Conservation (phyloP, 2,797 vertebrate genomes). For the Rhinophrynus dorsalis region DNA sequence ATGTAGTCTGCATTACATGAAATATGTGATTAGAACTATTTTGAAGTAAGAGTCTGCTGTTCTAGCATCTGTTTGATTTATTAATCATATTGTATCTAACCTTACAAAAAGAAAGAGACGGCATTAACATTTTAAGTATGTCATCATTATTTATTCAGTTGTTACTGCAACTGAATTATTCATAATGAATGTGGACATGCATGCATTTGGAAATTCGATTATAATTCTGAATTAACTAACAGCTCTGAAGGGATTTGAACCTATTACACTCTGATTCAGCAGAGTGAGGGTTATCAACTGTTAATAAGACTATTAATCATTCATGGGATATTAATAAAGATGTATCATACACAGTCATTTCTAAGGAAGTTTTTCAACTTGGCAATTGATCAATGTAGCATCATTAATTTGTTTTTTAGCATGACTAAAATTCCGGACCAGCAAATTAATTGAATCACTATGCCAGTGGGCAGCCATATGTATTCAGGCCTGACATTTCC, state of each 20-base stretch:
- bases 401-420: constrained; percentile 16
- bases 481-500: constrained; percentile 9
- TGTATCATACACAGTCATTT: constrained; percentile 11
- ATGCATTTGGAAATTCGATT: constrained; percentile 41
- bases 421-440: constrained; percentile 15
- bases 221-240: constrained; percentile 33
- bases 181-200: constrained; percentile 38
- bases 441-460: constrained; percentile 3
- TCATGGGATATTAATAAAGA: constrained; percentile 26
- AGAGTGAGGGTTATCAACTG: constrained; percentile 29
- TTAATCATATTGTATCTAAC: constrained; percentile 7
- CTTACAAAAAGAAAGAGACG: background rate
- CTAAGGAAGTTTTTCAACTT: background rate
- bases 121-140: constrained; percentile 32
- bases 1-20: background rate
- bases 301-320: constrained; percentile 41
- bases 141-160: constrained; percentile 33
- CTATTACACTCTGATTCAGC: constrained; percentile 30
- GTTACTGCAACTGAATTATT: constrained; percentile 38
- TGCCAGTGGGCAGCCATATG: constrained; percentile 1
- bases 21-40: background rate
- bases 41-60: background rate
- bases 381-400: constrained; percentile 22
- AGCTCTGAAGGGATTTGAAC: constrained; percentile 37
- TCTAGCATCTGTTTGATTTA: background rate